A percentile compares a stretch with the other conserved stretches of the same genome.
Conservation (phyloP, 2,888 invertebrate genomes). For the Drosophila paramelanica region DNA sequence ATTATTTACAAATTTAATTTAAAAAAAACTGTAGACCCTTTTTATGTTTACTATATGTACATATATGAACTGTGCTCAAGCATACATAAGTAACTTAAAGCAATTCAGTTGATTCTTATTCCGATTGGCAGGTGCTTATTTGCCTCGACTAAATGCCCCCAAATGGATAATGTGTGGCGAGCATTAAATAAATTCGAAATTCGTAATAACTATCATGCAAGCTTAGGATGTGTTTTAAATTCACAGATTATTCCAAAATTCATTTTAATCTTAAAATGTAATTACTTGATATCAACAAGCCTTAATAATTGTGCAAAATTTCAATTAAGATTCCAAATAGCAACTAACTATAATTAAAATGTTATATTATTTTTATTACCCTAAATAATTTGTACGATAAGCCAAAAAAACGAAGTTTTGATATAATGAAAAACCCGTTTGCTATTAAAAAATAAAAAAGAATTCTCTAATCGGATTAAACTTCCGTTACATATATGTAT, state of each 20-base stretch:
- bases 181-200: not conserved
- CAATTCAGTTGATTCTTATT: conserved; percentile 27
- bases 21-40: conserved; percentile 30
- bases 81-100: conserved; percentile 38
- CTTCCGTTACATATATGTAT: no score
- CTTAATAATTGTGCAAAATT: no score
- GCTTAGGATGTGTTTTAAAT: not conserved
- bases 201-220: not conserved
- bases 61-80: conserved; percentile 20
- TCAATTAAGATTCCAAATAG: no score
- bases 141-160: conserved; percentile 31
- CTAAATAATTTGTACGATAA: no score
- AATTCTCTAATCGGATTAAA: no score
- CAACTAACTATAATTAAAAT: no score
- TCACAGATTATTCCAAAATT: not conserved
- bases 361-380: no score
- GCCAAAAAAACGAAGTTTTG: no score
- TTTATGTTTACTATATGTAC: not conserved
- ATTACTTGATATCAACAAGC: not conserved
- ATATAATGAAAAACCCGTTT: no score
- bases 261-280: not conserved
- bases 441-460: no score
- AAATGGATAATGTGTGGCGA: not conserved
- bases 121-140: conserved; percentile 17
- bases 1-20: conserved; percentile 55